A percentile compares a stretch with the other conserved stretches of the same genome.
Conservation (phyloP, 2,113 vertebrate species). For the Canis aureus region DNA sequence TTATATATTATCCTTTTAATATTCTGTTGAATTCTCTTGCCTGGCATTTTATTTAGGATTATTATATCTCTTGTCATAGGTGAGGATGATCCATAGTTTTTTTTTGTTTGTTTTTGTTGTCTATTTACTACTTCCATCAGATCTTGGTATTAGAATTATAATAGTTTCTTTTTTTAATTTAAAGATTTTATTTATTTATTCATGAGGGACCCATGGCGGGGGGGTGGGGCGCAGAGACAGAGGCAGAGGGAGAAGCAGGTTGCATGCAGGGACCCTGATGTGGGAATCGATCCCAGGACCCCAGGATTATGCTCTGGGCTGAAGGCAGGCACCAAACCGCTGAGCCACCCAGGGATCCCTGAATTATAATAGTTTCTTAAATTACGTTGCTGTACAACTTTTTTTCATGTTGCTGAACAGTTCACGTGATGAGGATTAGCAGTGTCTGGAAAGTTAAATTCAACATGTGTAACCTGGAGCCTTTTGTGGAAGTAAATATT, state of each 20-base stretch:
- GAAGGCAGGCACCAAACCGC: background rate
- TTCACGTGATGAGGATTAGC: background rate
- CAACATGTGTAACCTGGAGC: background rate
- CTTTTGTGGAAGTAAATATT: background rate
- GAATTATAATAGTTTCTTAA: background rate
- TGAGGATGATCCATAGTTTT: background rate
- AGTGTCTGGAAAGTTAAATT: slow-evolving; percentile 45
- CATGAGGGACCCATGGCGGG: too few species aligned
- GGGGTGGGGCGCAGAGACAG: too few species aligned
- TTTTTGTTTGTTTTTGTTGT: background rate
- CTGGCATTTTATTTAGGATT: slow-evolving; percentile 29
- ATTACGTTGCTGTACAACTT: background rate
- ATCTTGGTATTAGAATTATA: background rate
- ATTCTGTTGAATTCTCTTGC: slow-evolving; percentile 19
- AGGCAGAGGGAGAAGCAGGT: background rate
- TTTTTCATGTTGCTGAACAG: background rate
- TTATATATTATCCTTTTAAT: slow-evolving; percentile 14
- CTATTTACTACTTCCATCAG: background rate
- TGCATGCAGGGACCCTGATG: background rate
- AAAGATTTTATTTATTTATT: background rate
- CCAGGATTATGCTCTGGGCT: background rate
- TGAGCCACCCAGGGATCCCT: background rate
- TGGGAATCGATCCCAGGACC: background rate
- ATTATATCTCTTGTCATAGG: slow-evolving; percentile 16
- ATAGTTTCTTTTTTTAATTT: background rate